phyloP scores from a whole-genome alignment of 2,113 vertebrate genomes.

The Paramisgurnus dabryanus region DNA sequence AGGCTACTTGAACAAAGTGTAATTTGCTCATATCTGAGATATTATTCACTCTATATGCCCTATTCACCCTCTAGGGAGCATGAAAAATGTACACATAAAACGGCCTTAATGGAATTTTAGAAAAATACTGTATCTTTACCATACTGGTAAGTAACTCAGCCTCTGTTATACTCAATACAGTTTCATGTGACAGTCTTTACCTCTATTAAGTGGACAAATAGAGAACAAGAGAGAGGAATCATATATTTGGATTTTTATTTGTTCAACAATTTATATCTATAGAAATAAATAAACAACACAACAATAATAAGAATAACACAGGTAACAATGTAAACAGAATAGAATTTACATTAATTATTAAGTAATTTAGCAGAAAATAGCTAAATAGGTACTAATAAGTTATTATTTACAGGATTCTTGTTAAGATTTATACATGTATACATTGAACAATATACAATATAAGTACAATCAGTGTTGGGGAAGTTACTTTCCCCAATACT shows the following conservation, averaged over 20 bases:
- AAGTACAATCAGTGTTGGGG: too few relatives aligned
- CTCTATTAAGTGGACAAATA: not conserved
- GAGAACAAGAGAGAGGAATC: not conserved
- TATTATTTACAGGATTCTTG: not conserved
- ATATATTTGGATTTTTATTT: not conserved
- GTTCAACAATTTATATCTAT: too few relatives aligned
- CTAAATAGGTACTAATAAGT: not conserved
- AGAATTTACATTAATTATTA: not conserved
- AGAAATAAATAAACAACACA: not conserved
- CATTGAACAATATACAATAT: not conserved
- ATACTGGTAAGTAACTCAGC: not conserved
- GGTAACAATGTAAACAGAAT: not conserved
- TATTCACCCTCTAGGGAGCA: not conserved
- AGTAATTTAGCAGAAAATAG: not conserved
- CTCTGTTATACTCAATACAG: not conserved
- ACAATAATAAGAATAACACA: not conserved
- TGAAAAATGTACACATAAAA: constrained; percentile 3
- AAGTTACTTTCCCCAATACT: too few relatives aligned
- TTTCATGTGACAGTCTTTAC: not conserved
- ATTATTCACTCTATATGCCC: not conserved
- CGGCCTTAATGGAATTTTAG: not conserved
- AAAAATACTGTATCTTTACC: constrained; percentile 2
- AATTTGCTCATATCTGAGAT: not conserved
- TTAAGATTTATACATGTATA: not conserved
- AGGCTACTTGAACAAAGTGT: not conserved